Conservation (phyloP, 2,797 vertebrate species). For the Chelidonichthys spinosus region DNA sequence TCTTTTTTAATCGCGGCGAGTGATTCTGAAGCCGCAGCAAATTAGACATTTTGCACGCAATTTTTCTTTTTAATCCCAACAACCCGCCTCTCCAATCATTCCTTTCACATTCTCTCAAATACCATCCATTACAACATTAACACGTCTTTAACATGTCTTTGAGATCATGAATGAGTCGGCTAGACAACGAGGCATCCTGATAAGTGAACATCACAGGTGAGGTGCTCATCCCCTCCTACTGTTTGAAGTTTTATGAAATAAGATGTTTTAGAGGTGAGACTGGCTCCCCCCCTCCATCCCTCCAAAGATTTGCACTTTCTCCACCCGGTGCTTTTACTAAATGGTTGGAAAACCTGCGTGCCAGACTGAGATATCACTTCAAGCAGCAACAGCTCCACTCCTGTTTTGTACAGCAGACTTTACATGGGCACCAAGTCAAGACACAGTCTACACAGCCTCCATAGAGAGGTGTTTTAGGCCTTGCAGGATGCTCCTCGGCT, state of each 20-base stretch:
- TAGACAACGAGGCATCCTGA: conserved; percentile 1
- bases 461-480: conserved; percentile 32
- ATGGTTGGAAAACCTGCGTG: background rate
- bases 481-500: conserved; percentile 48
- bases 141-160: background rate
- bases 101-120: conserved; percentile 13
- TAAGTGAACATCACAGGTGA: conserved; percentile 21
- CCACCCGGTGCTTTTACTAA: background rate
- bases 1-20: conserved; percentile 39
- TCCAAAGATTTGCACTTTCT: conserved; percentile 1
- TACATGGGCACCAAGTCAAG: conserved; percentile 56
- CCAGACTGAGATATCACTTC: conserved; percentile 24
- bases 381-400: conserved; percentile 7
- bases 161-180: conserved; percentile 3
- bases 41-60: conserved; percentile 2
- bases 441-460: conserved; percentile 26
- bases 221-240: background rate
- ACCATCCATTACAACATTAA: conserved; percentile 16
- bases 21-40: background rate
- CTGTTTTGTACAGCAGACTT: conserved; percentile 43
- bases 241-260: background rate
- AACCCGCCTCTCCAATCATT: conserved; percentile 26
- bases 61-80: conserved; percentile 32
- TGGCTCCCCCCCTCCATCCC: background rate
- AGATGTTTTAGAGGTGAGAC: no score